Base-by-base conservation (phyloP, 2,113 vertebrate species). In the Trichomycterus rosablanca region DNA sequence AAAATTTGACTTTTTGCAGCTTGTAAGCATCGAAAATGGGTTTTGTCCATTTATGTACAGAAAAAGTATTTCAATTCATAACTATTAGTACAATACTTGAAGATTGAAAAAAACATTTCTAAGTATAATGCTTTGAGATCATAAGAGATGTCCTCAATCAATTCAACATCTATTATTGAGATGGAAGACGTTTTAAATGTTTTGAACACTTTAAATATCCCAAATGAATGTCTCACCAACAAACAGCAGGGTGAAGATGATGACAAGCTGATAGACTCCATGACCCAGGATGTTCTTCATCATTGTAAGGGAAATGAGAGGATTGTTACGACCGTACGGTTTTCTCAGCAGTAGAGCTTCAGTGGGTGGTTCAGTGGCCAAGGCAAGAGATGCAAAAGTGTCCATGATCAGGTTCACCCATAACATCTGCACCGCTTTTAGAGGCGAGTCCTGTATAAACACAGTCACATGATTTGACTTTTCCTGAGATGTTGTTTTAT, bases 321-420 rank as follows among this genome's bases (percentile, higher is more conserved):
- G 92, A 76, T 94, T 92, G 87, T 95, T 90, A 6, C 92, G 85
- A 53, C 92, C 92, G 0, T 95, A 94, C 0, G 92, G 92, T 83
- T 90, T 92, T 62, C 92, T 85, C 67, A 94, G 85, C 58, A 95
- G 80, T 75, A 94, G 86, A 0, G 86, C 80, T 80, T 95, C 92
- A 0, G 90, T 94, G 55, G 92, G 92, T 1, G 92, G 92, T 67
- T 95, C 92, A 0, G 92, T 95, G 39, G 92, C 92, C 75, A 95
- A 82, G 12, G 92, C 92, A 78, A 95, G 82, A 7, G 92, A 95
- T 7, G 92, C 92, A 24, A 95, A 92, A 0, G 92, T 95, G 80
- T 95, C 92, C 92, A 94, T 95, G 78, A 95, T 95, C 61, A 95
- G 81, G 71, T 95, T 95, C 64, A 95, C 92, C 92, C 92, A 94